Evolutionary conservation across 2,113 vertebrate species (phyloP).

Genomic region (Seriola rivoliana): DNA sequence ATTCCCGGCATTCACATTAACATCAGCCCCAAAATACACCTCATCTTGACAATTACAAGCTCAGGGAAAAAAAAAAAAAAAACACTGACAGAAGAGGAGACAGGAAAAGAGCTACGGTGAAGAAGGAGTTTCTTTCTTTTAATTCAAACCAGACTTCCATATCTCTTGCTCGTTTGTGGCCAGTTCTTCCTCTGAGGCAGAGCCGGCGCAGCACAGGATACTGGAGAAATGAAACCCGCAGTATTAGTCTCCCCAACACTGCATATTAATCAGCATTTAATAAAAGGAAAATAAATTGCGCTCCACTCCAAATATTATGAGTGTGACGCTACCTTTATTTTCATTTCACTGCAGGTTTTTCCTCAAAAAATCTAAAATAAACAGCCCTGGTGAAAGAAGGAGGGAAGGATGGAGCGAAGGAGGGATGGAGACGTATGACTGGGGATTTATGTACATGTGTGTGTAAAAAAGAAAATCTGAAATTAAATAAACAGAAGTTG

Average conservation of each 20-base stretch:
- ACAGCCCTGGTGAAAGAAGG: slow-evolving; percentile 79
- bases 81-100: slow-evolving; percentile 44
- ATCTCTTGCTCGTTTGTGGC: slow-evolving; percentile 80
- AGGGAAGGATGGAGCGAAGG: slow-evolving; percentile 41
- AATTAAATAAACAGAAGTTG: slow-evolving; percentile 79
- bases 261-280: slow-evolving; percentile 98
- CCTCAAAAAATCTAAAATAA: slow-evolving; percentile 77
- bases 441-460: slow-evolving; percentile 54
- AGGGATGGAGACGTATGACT: slow-evolving; percentile 56
- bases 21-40: slow-evolving; percentile 58
- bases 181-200: slow-evolving; percentile 81
- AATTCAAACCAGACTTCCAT: slow-evolving; percentile 93
- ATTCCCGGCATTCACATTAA: slow-evolving; percentile 57
- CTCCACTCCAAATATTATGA: slow-evolving; percentile 95
- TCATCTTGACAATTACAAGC: slow-evolving; percentile 73
- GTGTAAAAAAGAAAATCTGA: slow-evolving; percentile 60
- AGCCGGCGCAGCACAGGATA: slow-evolving; percentile 88
- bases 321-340: slow-evolving; percentile 83
- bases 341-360: slow-evolving; percentile 77
- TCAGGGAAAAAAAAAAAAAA: slow-evolving; percentile 34
- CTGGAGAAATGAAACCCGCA: slow-evolving; percentile 89
- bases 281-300: slow-evolving; percentile 94
- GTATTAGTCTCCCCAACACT: slow-evolving; percentile 92
- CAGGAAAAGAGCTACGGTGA: slow-evolving; percentile 50
- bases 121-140: slow-evolving; percentile 84